These are phyloP conservation scores for Sebastes wilsoni DNA, from an alignment of 2,797 vertebrate species.

Conservation along the genomic window DNA sequence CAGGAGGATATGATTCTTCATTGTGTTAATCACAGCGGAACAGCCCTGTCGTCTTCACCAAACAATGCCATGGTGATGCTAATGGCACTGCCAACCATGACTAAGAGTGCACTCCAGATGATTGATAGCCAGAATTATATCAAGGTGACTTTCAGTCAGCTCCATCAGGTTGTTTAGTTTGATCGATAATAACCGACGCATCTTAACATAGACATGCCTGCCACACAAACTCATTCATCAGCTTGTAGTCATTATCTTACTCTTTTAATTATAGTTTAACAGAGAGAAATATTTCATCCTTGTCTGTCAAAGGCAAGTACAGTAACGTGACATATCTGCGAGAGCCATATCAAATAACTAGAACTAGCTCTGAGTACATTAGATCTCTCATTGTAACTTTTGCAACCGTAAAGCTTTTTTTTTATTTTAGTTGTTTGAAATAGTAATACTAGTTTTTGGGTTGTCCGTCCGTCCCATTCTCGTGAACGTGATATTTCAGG, in stretches of 20 bases:
- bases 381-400: neutral
- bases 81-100: conserved; percentile 84
- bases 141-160: conserved; percentile 86
- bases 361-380: neutral
- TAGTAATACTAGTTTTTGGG: neutral
- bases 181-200: conserved; percentile 83
- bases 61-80: conserved; percentile 81
- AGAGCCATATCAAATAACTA: neutral
- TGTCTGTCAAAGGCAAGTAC: conserved; percentile 8
- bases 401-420: neutral
- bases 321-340: neutral
- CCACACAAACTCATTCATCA: conserved; percentile 74
- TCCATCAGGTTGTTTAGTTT: conserved; percentile 81
- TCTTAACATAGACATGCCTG: conserved; percentile 72
- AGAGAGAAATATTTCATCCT: conserved; percentile 36
- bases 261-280: conserved; percentile 48
- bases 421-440: neutral
- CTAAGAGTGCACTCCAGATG: conserved; percentile 74
- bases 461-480: neutral
- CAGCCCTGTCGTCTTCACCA: conserved; percentile 75
- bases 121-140: conserved; percentile 85
- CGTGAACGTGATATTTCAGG: neutral
- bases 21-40: conserved; percentile 80
- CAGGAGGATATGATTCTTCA: conserved; percentile 76
- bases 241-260: conserved; percentile 59